Base-by-base conservation (phyloP, 2,797 vertebrate species). In the Phrynocephalus vlangalii region DNA sequence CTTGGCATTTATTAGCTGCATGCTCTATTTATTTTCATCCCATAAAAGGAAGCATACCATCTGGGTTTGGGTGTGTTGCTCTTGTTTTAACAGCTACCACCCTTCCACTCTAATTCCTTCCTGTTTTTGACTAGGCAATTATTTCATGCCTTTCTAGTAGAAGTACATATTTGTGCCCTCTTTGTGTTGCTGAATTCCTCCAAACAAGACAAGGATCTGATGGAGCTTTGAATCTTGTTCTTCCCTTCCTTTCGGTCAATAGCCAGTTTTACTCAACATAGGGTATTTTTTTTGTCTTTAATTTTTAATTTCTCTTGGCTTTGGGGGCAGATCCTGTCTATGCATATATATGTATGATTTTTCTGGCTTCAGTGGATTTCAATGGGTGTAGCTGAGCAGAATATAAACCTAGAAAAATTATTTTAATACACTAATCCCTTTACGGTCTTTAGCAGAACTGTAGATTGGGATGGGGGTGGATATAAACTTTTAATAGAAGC, bases 301-400 rank as follows among this genome's bases (percentile, higher is more conserved):
- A 77, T 70, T 63, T 15, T 71, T 88, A 28, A 90, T 94, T 90
- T 84, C 79, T 81, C 83, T 48, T 33, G 16, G 73, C 52, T 89
- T 86, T 88, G 70, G 89, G 85, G 92, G 93, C 26, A 89, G 92
- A 90, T 67, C 56, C 88, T 93, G 89, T 67, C 77, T 28, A 44
- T 77, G 66, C n/a, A 56, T 28, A 56, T 50, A 67, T 76, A 38
- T 38, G 13, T 28, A 28, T 28, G 44, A 73, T 50, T 52, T 52
- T 80, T 44, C 56, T 81, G 8, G 44, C 50, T 85, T 76, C 60
- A 81, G 68, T 91, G 83, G 85, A 90, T 66, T 66, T 77, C 48
- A 86, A 84, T 72, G 24, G 5, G 6, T 81, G 56, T 4, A 89
- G 16, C 52, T 76, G 5, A 87, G 38, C 13, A 93, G 66, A 89